A percentile compares a stretch with the other conserved stretches of the same genome.
Conservation (phyloP, 2,797 vertebrate genomes). For the Staurois parvus region DNA sequence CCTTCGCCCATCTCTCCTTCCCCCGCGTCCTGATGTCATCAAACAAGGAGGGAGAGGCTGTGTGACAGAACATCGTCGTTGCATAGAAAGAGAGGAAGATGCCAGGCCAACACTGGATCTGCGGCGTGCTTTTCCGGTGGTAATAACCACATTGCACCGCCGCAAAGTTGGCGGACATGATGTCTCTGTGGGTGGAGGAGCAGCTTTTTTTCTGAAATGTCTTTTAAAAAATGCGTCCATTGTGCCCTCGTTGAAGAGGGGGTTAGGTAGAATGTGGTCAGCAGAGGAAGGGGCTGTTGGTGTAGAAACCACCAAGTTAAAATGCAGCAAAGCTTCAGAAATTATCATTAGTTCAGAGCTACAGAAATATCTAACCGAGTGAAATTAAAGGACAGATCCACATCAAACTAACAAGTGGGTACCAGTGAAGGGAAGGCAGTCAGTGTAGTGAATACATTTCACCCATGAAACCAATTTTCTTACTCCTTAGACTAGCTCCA, state of each 20-base stretch:
- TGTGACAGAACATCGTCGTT: slow-evolving; percentile 76
- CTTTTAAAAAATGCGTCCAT: slow-evolving; percentile 91
- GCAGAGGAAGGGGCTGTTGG: slow-evolving; percentile 74
- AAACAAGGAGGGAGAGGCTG: slow-evolving; percentile 70
- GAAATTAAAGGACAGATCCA: background rate
- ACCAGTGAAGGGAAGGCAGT: no score
- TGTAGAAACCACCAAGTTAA: slow-evolving; percentile 73
- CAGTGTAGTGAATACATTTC: no score
- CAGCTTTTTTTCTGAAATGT: slow-evolving; percentile 79
- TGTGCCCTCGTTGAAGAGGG: background rate
- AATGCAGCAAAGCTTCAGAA: background rate
- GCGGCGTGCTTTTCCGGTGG: slow-evolving; percentile 84
- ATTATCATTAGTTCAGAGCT: no score
- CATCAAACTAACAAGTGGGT: background rate
- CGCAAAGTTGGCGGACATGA: slow-evolving; percentile 54
- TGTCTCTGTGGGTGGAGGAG: slow-evolving; percentile 6
- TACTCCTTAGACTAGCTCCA: no score
- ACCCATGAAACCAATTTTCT: no score
- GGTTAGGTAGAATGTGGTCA: background rate
- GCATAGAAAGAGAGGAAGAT: slow-evolving; percentile 75
- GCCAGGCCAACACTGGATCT: slow-evolving; percentile 85
- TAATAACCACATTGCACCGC: slow-evolving; percentile 71
- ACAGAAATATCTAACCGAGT: background rate
- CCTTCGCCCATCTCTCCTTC: slow-evolving; percentile 67
- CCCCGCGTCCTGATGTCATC: slow-evolving; percentile 45